Evolutionary conservation across 2,797 vertebrate genomes (phyloP), one percentile per base, ranked within the genome.

Genomic region (Podarcis lilfordi): DNA sequence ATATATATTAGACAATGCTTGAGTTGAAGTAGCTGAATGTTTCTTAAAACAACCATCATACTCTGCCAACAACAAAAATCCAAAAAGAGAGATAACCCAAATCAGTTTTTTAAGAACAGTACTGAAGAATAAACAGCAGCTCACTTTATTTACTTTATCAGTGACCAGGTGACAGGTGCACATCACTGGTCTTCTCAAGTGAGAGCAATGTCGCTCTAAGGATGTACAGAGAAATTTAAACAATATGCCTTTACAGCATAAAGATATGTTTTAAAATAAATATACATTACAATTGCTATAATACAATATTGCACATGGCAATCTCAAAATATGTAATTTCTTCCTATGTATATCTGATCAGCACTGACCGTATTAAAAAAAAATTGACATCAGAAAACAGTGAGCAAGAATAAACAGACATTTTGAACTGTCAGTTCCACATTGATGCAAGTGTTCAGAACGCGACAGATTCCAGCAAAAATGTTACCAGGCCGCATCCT

Each of bases 251-350:
- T 82, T 82, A 87, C 74, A 82, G 89, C 88, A 93, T 43, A 90
- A 78, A 86, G 72, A 82, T 89, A 2, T 89, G 91, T 81, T 92
- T 80, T 66, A 66, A 92, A 94, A 91, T 80, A 94, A 96, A 94
- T 86, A 80, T 91, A 91, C 64, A 92, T 91, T 89, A 94, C 45
- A 90, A 77, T 91, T 92, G 80, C 92, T 95, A 89, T 93, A 91
- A 95, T 96, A 91, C 88, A 95, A 95, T 95, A 96, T 96, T 96
- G 96, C 96, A 96, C 93, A 91, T 64, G 43, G 89, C 90, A 94
- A 92, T 66, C 90, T 85, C 93, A 85, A 86, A 92, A 92, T 0
- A 69, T 86, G 89, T 88, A 77, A 89, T 72, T 88, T 90, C 90
- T 92, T 90, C 21, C 92, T 32, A 69, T 6, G n/a, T 88, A 2